A percentile compares a stretch with the other conserved stretches of the same genome.
phyloP scores from a whole-genome alignment of 2,797 vertebrate species.

The Eupleurogrammus muticus region DNA sequence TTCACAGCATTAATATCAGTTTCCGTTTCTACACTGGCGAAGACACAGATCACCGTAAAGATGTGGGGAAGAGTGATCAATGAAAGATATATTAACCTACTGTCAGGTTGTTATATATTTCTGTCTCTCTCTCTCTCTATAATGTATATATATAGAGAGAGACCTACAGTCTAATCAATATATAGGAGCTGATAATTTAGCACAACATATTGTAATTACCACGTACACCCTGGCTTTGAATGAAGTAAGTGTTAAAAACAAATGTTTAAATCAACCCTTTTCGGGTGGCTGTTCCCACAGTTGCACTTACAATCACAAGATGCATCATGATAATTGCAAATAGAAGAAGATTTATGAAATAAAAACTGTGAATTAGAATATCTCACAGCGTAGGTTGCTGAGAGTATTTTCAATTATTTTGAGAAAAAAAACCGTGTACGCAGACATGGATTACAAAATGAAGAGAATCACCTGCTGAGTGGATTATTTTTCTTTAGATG shows the following conservation, averaged over 20 bases:
- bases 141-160: background rate
- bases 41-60: background rate
- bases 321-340: constrained; percentile 8
- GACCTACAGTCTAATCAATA: background rate
- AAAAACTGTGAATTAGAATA: constrained; percentile 4
- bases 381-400: background rate
- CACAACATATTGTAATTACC: background rate
- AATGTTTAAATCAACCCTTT: constrained; percentile 7
- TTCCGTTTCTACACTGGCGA: constrained; percentile 26
- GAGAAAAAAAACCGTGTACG: background rate
- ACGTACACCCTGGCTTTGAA: background rate
- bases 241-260: constrained; percentile 1
- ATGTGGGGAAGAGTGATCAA: background rate
- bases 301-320: constrained; percentile 13
- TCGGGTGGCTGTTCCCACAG: background rate
- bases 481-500: constrained; percentile 19
- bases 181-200: background rate
- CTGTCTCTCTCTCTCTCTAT: too few relatives aligned
- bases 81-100: background rate
- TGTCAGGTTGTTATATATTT: background rate
- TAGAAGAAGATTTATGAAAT: constrained; percentile 1
- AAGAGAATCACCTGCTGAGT: constrained; percentile 22
- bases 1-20: constrained; percentile 28
- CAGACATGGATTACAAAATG: constrained; percentile 13
- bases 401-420: constrained; percentile 1